Conservation (phyloP, 2,113 vertebrate genomes). For the Stigmatopora nigra region DNA sequence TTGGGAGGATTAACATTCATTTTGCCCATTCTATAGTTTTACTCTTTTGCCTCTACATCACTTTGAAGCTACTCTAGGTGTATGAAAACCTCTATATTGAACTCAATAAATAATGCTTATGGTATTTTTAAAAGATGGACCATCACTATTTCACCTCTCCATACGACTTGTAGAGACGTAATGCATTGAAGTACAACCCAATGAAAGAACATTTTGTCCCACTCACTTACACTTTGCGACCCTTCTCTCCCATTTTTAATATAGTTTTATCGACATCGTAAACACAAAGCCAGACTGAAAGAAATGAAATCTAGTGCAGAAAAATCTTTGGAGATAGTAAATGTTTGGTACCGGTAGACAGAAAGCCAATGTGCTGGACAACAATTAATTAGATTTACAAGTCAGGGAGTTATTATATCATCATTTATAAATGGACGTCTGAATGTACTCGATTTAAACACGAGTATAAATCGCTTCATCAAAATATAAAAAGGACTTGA, state of each 20-base stretch:
- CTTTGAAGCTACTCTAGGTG: background rate
- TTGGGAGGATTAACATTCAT: background rate
- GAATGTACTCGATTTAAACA: background rate
- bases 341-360: background rate
- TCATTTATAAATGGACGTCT: background rate
- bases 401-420: constrained; percentile 13
- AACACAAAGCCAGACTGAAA: background rate
- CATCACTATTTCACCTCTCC: background rate
- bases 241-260: background rate
- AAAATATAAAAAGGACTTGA: constrained; percentile 46
- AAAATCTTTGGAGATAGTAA: background rate
- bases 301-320: background rate
- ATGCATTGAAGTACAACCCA: background rate
- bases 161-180: background rate
- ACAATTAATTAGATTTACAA: constrained; percentile 12
- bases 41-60: background rate
- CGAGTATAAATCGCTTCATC: constrained; percentile 31
- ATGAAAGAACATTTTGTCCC: constrained; percentile 1
- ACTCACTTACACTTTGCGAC: background rate
- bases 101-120: background rate
- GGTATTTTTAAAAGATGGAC: background rate
- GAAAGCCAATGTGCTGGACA: constrained; percentile 20
- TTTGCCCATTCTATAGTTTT: no score
- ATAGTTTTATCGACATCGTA: background rate
- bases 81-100: background rate